Base-by-base conservation (phyloP, 2,113 vertebrate genomes). In the Cinclus cinclus region DNA sequence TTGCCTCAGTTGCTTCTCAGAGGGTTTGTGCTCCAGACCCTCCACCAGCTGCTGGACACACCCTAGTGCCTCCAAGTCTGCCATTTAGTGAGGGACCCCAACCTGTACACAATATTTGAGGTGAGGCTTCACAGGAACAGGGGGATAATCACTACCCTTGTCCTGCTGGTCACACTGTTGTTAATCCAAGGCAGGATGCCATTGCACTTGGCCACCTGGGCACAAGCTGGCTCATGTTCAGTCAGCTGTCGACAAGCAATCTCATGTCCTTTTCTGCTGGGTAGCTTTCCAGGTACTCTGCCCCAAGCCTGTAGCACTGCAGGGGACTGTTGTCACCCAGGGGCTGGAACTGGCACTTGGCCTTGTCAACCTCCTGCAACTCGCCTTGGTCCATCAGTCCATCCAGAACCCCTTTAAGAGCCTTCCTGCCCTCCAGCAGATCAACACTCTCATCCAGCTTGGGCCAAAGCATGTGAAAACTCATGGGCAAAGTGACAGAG, bases 201-300 rank as follows among this genome's bases (percentile, higher is more conserved):
- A 6, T 1, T 10, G 28, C 24, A 6, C 62, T 39, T 30, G 77
- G 28, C 23, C 46, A 53, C n/a, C n/a, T 47, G 53, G 28, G 23
- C 28, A 46, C 16, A 30, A 1, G 1, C 46, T 41, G 30, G 9
- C 6, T 55, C 11, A 1, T 50, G 6, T 41, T 78, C 21, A 80
- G 15, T 22, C 2, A 0, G 0, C 49, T 41, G 15, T 41, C 4
- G 2, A 4, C 4, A 24, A 74, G 11, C 11, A 63, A 9, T 4
- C 5, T 33, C 17, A 20, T 6, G 4, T 25, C 21, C 15, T 87
- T 77, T 65, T 41, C 50, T 11, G 1, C 19, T 11, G 4, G 37
- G 22, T 50, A 58, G 19, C n/a, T 65, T 41, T 80, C 22, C 31
- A 30, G 44, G 7, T 44, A 7, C 27, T 25, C 50, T 35, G 37